Base-by-base conservation (phyloP, 2,797 vertebrate genomes). In the Sebastes minor region DNA sequence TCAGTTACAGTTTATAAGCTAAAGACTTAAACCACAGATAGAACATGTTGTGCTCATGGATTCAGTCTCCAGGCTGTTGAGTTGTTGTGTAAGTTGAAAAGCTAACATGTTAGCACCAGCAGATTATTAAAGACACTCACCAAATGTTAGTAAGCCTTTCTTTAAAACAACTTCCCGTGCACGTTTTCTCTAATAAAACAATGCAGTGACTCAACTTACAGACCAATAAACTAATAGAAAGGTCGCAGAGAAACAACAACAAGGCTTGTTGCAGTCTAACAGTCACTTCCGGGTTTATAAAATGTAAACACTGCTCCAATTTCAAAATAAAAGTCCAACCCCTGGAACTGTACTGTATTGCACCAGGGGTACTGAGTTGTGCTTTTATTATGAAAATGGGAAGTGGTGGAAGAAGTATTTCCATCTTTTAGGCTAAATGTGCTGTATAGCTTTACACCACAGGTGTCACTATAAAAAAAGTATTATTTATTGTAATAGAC, bases 261-360 rank as follows among this genome's bases (percentile, higher is more conserved):
- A 18, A 72, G 27, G 66, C 22, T 2, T 1, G 14, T 2, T 3
- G 13, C 60, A 32, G n/a, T 1, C 0, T 52, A 5, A 9, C 11
- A 11, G 23, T 35, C 53, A 87, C 92, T 90, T 92, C 88, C 90
- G 80, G 84, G 72, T 73, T 78, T 23, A 27, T 11, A 42, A 13
- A 28, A 13, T 0, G 28, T 60, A 55, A 56, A 16, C 49, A 4
- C 0, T 0, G 6, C 1, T 30, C 2, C 0, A 0, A 22, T 78
- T 87, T 87, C 91, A 93, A 86, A 92, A 83, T 90, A 91, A 92
- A 85, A 76, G 82, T n/a, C 5, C 0, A 0, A 16, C 18, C 46
- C 2, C 12, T 13, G 12, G 14, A 38, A 5, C 46, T 20, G 46
- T 20, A 52, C 46, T 52, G 46, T n/a, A 52, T 18, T 7, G n/a